Evolutionary conservation across 2,888 invertebrate species (phyloP), one percentile per base, ranked within the genome.

Genomic region (Lepidonotus clava): DNA sequence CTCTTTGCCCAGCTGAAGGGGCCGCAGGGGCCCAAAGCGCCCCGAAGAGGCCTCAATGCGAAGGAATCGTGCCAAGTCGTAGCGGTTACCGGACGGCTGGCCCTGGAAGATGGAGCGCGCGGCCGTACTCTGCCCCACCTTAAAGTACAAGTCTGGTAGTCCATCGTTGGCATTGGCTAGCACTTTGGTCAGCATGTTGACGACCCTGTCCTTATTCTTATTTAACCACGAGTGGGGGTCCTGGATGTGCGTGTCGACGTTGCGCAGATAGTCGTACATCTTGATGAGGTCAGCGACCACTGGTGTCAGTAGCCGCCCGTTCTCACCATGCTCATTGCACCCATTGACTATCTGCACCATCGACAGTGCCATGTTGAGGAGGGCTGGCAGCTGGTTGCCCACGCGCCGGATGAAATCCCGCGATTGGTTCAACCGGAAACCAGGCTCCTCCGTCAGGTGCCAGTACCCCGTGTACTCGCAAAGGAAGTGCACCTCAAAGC

Each of bases 191-290:
- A 90, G 86, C 90, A 90, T 90, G 53, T 89, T 89, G 18, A 90
- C 90, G n/a, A 90, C 89, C 0, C 90, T 88, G 84, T 90, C 90
- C 87, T 90, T 90, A 87, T 90, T 90, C 85, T 90, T 90, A 28
- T 86, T 87, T 67, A 90, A 86, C 90, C 90, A 90, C 38, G 88
- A 83, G 86, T 89, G 89, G 24, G 90, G 88, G 80, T 90, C 90
- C 32, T 86, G 40, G n/a, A 88, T 86, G 83, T 89, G 89, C 32
- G 76, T 86, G 86, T 90, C 90, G 38, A 89, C 90, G 86, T 88
- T 87, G 56, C 90, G 87, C 71, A 90, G 87, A 88, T 90, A 90
- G 80, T 90, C 90, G 86, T 90, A 90, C 88, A 88, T 90, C 80
- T 90, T 90, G 83, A 90, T 87, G 53, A 90, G 88, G 28, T 90